phyloP scores from a whole-genome alignment of 2,797 vertebrate genomes.

The Miichthys miiuy region DNA sequence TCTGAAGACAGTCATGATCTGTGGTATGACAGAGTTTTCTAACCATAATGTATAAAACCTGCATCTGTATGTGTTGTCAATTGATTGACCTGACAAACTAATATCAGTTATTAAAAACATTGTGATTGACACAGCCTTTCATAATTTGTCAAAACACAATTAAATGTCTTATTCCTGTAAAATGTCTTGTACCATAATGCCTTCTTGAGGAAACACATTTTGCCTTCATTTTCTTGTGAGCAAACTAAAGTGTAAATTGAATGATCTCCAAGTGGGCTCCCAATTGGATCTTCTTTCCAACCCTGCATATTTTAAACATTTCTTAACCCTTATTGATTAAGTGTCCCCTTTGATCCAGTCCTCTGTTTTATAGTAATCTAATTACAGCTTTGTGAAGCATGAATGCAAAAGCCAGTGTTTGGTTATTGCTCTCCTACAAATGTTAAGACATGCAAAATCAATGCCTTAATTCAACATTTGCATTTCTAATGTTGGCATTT shows the following conservation, averaged over 20 bases:
- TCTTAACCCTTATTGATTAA: constrained; percentile 50
- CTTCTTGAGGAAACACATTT: constrained; percentile 29
- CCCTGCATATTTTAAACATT: constrained; percentile 46
- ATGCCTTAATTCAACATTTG: constrained; percentile 82
- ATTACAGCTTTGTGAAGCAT: constrained; percentile 59
- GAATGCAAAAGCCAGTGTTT: constrained; percentile 68
- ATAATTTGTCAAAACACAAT: constrained; percentile 23
- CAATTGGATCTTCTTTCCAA: constrained; percentile 16
- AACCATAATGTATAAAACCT: constrained; percentile 13
- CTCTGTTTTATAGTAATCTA: constrained; percentile 58
- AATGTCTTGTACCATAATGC: constrained; percentile 42
- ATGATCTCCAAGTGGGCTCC: constrained; percentile 19
- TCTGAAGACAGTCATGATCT: constrained; percentile 25
- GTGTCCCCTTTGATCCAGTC: constrained; percentile 39
- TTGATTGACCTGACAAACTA: constrained; percentile 27
- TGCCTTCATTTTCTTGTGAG: constrained; percentile 28
- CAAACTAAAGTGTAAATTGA: constrained; percentile 34
- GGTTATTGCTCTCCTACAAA: constrained; percentile 68
- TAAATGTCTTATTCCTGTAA: constrained; percentile 33
- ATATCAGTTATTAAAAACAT: constrained; percentile 11
- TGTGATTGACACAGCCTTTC: constrained; percentile 19
- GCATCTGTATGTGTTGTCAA: constrained; percentile 48
- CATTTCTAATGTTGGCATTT: constrained; percentile 81
- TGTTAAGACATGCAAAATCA: constrained; percentile 83
- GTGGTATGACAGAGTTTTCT: constrained; percentile 23